Evolutionary conservation across 2,888 invertebrate genomes (phyloP).

Genomic region (Amphipoea oculea): DNA sequence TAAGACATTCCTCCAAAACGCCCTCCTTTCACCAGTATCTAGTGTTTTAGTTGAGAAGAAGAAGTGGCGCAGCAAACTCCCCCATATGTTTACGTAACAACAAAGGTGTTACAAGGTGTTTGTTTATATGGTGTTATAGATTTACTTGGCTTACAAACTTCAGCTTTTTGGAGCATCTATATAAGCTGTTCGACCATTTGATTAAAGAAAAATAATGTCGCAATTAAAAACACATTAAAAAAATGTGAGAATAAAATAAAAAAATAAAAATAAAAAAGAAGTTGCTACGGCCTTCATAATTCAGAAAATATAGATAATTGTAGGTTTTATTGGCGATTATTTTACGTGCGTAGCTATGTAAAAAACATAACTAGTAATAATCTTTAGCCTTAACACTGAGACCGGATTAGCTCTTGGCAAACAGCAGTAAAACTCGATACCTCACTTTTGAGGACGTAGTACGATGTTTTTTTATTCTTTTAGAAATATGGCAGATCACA

Average conservation of each 20-base stretch:
- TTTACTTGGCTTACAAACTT: background rate
- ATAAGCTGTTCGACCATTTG: background rate
- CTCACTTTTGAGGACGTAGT: slow-evolving; percentile 11
- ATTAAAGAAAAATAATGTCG: background rate
- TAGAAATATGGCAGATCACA: slow-evolving; percentile 31
- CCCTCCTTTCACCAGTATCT: background rate
- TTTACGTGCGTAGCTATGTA: background rate
- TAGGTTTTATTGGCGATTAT: background rate
- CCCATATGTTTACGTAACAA: background rate
- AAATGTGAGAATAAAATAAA: no score
- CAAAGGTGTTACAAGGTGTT: background rate
- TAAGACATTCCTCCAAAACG: background rate
- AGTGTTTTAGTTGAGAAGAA: background rate
- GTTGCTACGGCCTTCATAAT: background rate
- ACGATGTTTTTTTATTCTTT: slow-evolving; percentile 24
- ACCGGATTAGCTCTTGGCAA: slow-evolving; percentile 46
- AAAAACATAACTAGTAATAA: background rate
- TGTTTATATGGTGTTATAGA: background rate
- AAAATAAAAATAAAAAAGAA: no score
- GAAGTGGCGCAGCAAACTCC: background rate
- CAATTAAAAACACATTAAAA: background rate
- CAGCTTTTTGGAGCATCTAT: background rate
- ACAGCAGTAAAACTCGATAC: slow-evolving; percentile 35
- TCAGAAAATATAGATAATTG: background rate
- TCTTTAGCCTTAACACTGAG: slow-evolving; percentile 43